Base-by-base conservation (phyloP, 2,888 invertebrate genomes). In the Stenurella melanura region DNA sequence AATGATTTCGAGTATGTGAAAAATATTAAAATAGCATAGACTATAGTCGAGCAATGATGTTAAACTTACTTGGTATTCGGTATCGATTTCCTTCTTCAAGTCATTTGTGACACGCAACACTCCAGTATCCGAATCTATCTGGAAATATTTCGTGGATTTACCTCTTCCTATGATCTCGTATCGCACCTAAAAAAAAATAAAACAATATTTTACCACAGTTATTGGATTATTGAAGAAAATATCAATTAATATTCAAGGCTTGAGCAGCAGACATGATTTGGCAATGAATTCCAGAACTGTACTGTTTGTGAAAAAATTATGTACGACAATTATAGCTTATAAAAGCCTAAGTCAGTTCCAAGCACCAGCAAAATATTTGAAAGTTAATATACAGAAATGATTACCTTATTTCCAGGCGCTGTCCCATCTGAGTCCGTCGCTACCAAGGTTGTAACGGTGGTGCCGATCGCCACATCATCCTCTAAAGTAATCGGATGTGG, bases 351-450 rank as follows among this genome's bases (percentile, higher is more conserved):
- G 4, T 26, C 21, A 26, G 4, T 26, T 26, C 21, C 2, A 26
- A 34, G 6, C 30, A 34, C 3, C 6, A n/a, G 54, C 6, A 54
- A 12, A 1, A 54, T 15, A 54, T n/a, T 54, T 54, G 11, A 50
- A n/a, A n/a, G 21, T 54, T 54, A 15, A 26, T 54, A 54, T 10
- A 34, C 7, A 9, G 7, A 34, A 34, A 34, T 34, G 7, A 34
- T 5, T 88, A 93, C 93, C 86, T 95, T 93, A 89, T 97, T 97
- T 83, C 95, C 96, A 0, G 97, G 96, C 0, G 96, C 91, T 0
- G 96, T 95, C 9, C 96, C 96, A 90, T 97, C 97, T 0, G 93
- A 93, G 89, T 97, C 97, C 0, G 93, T 92, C 0, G 97, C 97
- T 0, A 93, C 91, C 61, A 97, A 93, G 15, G 94, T 95, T 19